phyloP scores from a whole-genome alignment of 2,113 vertebrate genomes.

The Arenaria interpres region DNA sequence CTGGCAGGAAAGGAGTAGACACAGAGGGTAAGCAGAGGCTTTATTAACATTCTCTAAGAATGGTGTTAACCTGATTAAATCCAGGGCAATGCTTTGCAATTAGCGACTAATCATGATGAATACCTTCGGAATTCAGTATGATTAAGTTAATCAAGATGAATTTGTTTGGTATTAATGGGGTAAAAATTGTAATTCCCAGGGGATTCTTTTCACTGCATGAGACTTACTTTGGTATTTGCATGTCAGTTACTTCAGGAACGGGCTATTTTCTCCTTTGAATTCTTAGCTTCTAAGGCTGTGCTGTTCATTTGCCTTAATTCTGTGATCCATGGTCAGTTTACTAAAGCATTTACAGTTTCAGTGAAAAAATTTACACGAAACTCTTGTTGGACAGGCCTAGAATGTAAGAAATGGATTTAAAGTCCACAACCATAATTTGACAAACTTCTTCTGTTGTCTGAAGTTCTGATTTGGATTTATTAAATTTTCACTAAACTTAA shows the following conservation, averaged over 20 bases:
- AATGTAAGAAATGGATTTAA: neutral
- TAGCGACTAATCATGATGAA: constrained; percentile 17
- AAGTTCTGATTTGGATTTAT: neutral
- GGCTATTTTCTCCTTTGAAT: neutral
- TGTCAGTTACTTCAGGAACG: neutral
- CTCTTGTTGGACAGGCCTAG: neutral
- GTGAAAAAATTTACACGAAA: neutral
- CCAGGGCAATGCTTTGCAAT: neutral
- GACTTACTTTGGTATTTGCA: neutral
- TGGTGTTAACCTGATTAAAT: constrained; percentile 11
- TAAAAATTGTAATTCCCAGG: neutral
- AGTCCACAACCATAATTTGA: neutral
- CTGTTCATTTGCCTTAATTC: neutral
- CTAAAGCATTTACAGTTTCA: neutral
- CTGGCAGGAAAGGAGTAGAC: constrained; percentile 95
- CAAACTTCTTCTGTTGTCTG: neutral
- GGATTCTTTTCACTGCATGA: neutral
- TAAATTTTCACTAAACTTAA: neutral
- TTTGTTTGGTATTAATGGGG: constrained; percentile 49
- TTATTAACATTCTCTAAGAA: neutral
- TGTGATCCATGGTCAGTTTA: neutral
- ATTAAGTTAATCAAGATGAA: constrained; percentile 50
- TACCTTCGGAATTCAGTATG: constrained; percentile 18
- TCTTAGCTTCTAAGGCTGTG: neutral
- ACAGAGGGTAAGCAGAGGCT: constrained; percentile 79